Base-by-base conservation (phyloP, 53 echinoderm and acorn worm species). In the Hippasteria phrygiana region DNA sequence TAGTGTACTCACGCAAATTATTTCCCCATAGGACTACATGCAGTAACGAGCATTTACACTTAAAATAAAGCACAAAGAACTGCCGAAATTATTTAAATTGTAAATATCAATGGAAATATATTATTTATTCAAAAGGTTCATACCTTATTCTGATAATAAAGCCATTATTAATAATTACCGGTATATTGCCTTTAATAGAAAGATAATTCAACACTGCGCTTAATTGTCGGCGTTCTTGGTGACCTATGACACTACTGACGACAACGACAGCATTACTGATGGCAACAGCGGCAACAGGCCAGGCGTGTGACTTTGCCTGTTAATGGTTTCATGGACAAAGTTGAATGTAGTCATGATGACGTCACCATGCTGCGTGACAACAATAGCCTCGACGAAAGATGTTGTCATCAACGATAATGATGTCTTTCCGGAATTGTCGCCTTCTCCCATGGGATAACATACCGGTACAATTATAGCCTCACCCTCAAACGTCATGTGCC, bases 301-400 rank as follows among this genome's bases (percentile, higher is more conserved):
- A 51, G n/a, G n/a, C n/a, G n/a, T n/a, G n/a, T n/a, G n/a, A n/a
- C n/a, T n/a, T n/a, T n/a, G n/a, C n/a, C n/a, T n/a, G n/a, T n/a
- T n/a, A n/a, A n/a, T n/a, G n/a, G n/a, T n/a, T n/a, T n/a, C n/a
- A n/a, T n/a, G 18, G 70, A 69, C 33, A 14, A 47, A 27, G 26
- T 26, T 74, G 74, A 24, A 24, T 28, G 29, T 43, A n/a, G 29
- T 41, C 28, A 74, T 74, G 74, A 74, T 74, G 74, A 74, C 74
- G 74, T 43, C 43, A 74, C 43, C 13, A 20, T n/a, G 43, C 29
- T 46, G 74, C 42, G 74, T 74, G 74, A 74, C 28, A 43, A 16
- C 43, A 74, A 74, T 74, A 43, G 29, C 0, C 29, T 27, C 29
- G 74, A 74, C 43, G 74, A 47, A 10, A 48, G 47, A 31, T 43